Evolutionary conservation across 1,140 invertebrate genomes (phyloP).

Genomic region (Trachelipus rathkii): DNA sequence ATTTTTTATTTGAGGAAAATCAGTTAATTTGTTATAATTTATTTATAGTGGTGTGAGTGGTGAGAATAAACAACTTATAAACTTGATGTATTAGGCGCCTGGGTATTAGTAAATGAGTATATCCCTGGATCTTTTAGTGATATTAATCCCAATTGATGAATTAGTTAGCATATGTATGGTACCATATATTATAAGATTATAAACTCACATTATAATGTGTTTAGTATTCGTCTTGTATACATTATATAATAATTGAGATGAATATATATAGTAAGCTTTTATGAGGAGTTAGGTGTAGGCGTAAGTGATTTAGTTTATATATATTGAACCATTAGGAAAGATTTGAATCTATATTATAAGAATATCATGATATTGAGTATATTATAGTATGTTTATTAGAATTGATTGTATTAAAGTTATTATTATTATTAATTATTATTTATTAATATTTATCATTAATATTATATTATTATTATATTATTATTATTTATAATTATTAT

Average conservation of each 20-base stretch:
- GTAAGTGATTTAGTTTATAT: no score
- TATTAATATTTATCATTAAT: no score
- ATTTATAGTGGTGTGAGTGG: neutral
- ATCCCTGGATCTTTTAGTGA: constrained; percentile 29
- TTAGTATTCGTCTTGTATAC: no score
- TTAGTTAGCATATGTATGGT: constrained; percentile 32
- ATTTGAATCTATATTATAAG: neutral
- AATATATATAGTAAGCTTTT: no score
- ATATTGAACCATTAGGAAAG: neutral
- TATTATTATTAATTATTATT: constrained; percentile 9
- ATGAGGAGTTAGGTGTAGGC: constrained; percentile 34
- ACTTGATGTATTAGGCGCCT: constrained; percentile 18
- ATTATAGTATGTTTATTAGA: constrained; percentile 44
- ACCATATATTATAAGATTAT: constrained; percentile 42
- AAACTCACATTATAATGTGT: no score
- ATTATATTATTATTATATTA: neutral
- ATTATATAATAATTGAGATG: no score
- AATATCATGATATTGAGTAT: constrained; percentile 38
- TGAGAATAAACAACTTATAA: neutral
- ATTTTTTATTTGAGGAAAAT: neutral
- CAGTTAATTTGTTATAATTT: neutral
- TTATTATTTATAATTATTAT: no score
- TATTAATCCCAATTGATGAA: constrained; percentile 24
- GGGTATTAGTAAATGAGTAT: constrained; percentile 6
- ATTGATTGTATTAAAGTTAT: constrained; percentile 35